A percentile compares a stretch with the other conserved stretches of the same genome.
phyloP scores from a whole-genome alignment of 2,113 vertebrate species.

The Petroica traversi region DNA sequence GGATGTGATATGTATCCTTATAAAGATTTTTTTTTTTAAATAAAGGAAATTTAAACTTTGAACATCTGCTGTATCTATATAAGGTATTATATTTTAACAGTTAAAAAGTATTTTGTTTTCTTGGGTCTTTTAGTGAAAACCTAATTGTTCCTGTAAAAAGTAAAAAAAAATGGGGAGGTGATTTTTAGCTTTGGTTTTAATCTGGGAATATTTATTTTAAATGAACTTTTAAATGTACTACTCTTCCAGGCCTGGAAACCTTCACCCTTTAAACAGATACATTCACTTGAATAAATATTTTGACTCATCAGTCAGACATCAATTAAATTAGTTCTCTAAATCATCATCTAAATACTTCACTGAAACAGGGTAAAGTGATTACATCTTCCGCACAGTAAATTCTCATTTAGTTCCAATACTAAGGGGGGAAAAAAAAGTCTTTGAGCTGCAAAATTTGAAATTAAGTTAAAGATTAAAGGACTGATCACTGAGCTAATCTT shows the following conservation, averaged over 20 bases:
- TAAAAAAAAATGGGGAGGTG: background rate
- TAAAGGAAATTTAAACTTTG: background rate
- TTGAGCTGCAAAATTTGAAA: slow-evolving; percentile 3
- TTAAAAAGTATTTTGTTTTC: background rate
- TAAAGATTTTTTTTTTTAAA: slow-evolving; percentile 5
- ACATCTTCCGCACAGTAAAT: background rate
- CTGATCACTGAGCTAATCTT: background rate
- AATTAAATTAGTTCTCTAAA: slow-evolving; percentile 33
- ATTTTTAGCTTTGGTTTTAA: background rate
- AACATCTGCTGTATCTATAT: background rate
- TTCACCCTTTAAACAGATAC: background rate
- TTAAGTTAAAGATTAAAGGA: slow-evolving; percentile 15
- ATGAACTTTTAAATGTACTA: background rate
- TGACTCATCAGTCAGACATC: background rate
- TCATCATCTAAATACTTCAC: background rate
- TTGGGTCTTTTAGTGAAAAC: slow-evolving; percentile 4
- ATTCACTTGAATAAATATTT: slow-evolving; percentile 40
- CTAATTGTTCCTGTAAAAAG: slow-evolving; percentile 17
- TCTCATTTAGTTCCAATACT: slow-evolving; percentile 21
- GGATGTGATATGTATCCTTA: background rate
- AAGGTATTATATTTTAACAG: background rate
- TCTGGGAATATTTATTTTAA: background rate
- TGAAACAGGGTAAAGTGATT: slow-evolving; percentile 4
- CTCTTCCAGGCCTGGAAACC: slow-evolving; percentile 17
- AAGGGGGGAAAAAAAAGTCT: background rate